Evolutionary conservation across 2,113 vertebrate species (phyloP).

Genomic region (Actenoides lindsayi): DNA sequence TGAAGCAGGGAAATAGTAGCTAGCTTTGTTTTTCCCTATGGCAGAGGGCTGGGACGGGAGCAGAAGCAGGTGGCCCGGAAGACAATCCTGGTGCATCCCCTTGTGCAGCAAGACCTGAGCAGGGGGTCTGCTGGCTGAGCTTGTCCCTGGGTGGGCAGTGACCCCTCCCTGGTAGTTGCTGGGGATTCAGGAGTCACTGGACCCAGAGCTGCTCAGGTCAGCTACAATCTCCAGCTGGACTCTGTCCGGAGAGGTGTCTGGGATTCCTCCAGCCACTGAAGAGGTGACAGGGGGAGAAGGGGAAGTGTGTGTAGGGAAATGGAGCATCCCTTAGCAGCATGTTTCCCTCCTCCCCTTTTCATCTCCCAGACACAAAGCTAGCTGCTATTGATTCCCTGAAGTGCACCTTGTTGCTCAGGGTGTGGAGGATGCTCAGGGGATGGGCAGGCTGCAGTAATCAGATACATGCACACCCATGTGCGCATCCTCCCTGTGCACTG

Average conservation of each 20-base stretch:
- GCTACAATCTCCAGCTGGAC: neutral
- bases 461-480: fast-evolving
- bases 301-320: fast-evolving
- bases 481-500: fast-evolving
- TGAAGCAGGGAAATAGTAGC: neutral
- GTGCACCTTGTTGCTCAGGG: neutral
- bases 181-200: fast-evolving
- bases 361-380: neutral
- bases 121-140: neutral
- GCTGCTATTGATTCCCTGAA: neutral
- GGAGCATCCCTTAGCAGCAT: neutral
- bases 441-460: neutral
- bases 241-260: neutral
- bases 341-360: neutral
- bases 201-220: neutral
- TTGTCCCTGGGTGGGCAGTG: neutral
- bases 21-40: neutral
- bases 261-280: neutral
- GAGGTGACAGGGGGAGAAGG: neutral
- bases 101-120: neutral
- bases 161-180: neutral
- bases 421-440: neutral
- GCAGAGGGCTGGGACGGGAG: neutral
- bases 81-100: no score
- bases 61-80: neutral